Evolutionary conservation across 2,888 invertebrate genomes (phyloP).

Genomic region (Epistrophe grossulariae): DNA sequence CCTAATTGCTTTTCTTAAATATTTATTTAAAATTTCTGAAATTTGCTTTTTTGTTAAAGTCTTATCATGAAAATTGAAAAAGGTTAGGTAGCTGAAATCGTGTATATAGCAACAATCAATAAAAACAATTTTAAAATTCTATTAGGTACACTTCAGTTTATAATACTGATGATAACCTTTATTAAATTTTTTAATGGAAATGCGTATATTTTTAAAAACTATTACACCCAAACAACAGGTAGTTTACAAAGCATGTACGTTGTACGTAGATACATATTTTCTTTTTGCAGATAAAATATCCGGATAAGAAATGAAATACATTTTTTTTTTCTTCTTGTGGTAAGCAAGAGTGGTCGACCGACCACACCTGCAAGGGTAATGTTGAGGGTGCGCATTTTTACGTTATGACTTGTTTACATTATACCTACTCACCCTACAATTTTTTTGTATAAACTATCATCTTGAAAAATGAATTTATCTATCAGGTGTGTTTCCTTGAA

Average conservation of each 20-base stretch:
- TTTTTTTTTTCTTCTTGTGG: slow-evolving; percentile 42
- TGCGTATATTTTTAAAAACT: slow-evolving; percentile 47
- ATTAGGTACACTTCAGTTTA: slow-evolving; percentile 30
- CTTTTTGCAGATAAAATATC: slow-evolving; percentile 49
- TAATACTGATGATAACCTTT: slow-evolving; percentile 35
- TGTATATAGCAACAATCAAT: background rate
- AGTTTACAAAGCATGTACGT: slow-evolving; percentile 1
- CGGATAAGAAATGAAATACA: slow-evolving; percentile 32
- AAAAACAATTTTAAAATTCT: slow-evolving; percentile 12
- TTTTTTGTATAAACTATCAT: slow-evolving; percentile 43
- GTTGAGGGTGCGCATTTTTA: slow-evolving; percentile 46
- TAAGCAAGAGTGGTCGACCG: slow-evolving; percentile 34
- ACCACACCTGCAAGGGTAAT: slow-evolving; percentile 68
- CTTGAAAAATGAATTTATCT: slow-evolving; percentile 46
- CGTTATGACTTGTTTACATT: slow-evolving; percentile 21
- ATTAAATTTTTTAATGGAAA: slow-evolving; percentile 56
- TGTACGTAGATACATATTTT: background rate
- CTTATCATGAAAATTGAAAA: background rate
- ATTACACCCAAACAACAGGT: slow-evolving; percentile 53
- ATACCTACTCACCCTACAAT: slow-evolving; percentile 58
- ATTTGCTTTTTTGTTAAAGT: background rate
- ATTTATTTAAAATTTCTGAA: too few relatives aligned
- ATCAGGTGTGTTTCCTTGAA: slow-evolving; percentile 44
- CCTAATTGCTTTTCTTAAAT: too few relatives aligned
- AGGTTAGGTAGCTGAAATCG: background rate